phyloP scores from a whole-genome alignment of 1,140 invertebrate species.

The Trachymyrmex cornetzi region DNA sequence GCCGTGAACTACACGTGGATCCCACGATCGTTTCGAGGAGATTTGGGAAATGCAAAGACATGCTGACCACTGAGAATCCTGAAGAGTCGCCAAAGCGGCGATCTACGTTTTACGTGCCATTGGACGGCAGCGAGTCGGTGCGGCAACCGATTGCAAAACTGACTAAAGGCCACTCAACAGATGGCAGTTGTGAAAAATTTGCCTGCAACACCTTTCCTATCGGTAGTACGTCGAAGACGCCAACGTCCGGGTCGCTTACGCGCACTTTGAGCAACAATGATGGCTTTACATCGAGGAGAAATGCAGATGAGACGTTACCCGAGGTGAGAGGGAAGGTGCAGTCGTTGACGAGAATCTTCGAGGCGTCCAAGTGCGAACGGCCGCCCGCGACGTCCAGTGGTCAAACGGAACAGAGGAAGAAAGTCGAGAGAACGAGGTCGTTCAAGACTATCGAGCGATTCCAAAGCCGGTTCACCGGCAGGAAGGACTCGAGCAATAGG shows the following conservation, averaged over 20 bases:
- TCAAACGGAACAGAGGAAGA: slow-evolving; percentile 76
- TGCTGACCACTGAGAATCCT: slow-evolving; percentile 74
- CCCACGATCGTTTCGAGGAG: not conserved
- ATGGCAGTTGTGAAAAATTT: slow-evolving; percentile 74
- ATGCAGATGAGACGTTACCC: slow-evolving; percentile 58
- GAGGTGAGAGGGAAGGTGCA: slow-evolving; percentile 84
- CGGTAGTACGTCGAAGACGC: slow-evolving; percentile 54
- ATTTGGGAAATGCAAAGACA: slow-evolving; percentile 69
- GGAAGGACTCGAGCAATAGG: slow-evolving; percentile 75
- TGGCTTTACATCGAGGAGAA: slow-evolving; percentile 52
- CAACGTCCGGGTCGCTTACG: slow-evolving; percentile 64
- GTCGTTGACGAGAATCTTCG: slow-evolving; percentile 84
- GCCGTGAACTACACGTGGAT: not conserved
- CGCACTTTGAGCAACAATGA: slow-evolving; percentile 82
- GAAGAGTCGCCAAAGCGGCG: slow-evolving; percentile 85
- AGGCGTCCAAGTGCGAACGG: slow-evolving; percentile 75
- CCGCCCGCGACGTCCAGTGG: not conserved
- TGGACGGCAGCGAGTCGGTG: slow-evolving; percentile 80
- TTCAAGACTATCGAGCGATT: slow-evolving; percentile 86
- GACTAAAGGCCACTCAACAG: slow-evolving; percentile 70
- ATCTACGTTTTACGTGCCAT: slow-evolving; percentile 87
- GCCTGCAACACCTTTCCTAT: slow-evolving; percentile 81
- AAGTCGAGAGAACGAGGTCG: slow-evolving; percentile 84
- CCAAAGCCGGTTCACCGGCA: slow-evolving; percentile 82
- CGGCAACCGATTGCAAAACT: slow-evolving; percentile 76